Percentiles rank a stretch among this genome's conserved stretches.
Conservation (phyloP, 1,140 invertebrate species). For the Pseudomyrmex dendroicus region DNA sequence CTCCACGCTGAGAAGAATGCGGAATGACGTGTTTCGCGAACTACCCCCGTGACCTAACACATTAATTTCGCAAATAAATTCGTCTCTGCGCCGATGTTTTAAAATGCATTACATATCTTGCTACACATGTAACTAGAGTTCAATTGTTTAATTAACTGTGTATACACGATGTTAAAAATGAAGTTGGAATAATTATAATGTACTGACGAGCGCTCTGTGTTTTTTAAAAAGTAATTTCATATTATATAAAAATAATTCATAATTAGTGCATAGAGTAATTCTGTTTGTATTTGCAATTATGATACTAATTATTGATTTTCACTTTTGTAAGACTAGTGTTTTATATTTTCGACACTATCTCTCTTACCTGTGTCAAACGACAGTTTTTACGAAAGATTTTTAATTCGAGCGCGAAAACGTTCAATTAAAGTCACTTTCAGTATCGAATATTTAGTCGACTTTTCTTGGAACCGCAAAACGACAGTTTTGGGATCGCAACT, state of each 20-base stretch:
- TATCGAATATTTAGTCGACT: conserved; percentile 25
- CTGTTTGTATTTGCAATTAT: too few species aligned
- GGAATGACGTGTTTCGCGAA: conserved; percentile 23
- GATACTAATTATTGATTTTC: too few species aligned
- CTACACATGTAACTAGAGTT: not conserved
- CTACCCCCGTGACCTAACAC: not conserved
- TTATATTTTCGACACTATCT: not conserved
- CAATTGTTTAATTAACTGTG: conserved; percentile 3
- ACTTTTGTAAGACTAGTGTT: too few species aligned
- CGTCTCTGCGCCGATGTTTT: not conserved
- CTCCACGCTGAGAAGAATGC: conserved; percentile 34
- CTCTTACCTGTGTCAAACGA: not conserved
- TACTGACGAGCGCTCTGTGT: too few species aligned
- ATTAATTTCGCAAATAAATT: not conserved
- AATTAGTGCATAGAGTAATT: too few species aligned
- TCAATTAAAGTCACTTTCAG: conserved; percentile 18
- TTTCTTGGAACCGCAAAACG: not conserved
- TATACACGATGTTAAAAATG: not conserved
- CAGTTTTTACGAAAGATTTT: too few species aligned
- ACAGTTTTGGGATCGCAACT: conserved; percentile 29
- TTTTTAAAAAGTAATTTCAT: too few species aligned
- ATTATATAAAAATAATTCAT: too few species aligned
- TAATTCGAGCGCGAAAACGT: too few species aligned
- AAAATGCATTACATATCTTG: not conserved
- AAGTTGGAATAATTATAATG: too few species aligned